phyloP scores from a whole-genome alignment of 2,888 invertebrate genomes.

The Uloborus plumipes region DNA sequence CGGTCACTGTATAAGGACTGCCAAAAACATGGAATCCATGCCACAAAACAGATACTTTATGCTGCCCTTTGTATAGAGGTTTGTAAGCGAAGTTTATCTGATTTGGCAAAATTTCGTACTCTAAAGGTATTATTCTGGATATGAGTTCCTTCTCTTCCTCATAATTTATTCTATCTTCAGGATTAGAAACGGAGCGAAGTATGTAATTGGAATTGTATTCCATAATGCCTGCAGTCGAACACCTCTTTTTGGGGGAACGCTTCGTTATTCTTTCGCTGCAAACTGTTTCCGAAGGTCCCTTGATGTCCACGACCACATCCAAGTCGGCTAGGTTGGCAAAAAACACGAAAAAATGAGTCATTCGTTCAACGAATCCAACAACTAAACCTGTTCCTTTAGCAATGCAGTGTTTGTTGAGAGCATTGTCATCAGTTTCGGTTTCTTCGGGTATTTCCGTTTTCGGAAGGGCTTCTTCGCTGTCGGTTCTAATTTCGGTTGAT shows the following conservation, averaged over 20 bases:
- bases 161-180: neutral
- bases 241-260: slow-evolving; percentile 56
- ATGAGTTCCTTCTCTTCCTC: neutral
- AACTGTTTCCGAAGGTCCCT: slow-evolving; percentile 69
- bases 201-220: neutral
- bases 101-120: slow-evolving; percentile 65
- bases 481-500: slow-evolving; percentile 66
- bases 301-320: slow-evolving; percentile 68
- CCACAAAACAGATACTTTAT: slow-evolving; percentile 67
- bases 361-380: slow-evolving; percentile 70
- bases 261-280: slow-evolving; percentile 66
- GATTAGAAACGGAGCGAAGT: slow-evolving; percentile 17
- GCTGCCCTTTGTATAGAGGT: slow-evolving; percentile 65
- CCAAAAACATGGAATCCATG: slow-evolving; percentile 67
- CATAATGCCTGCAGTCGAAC: slow-evolving; percentile 4
- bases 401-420: slow-evolving; percentile 65
- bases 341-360: slow-evolving; percentile 69
- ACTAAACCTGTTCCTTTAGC: slow-evolving; percentile 70
- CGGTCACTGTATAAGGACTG: slow-evolving; percentile 67
- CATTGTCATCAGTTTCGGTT: neutral
- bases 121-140: slow-evolving; percentile 65
- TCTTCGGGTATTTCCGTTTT: slow-evolving; percentile 62
- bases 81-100: slow-evolving; percentile 67
- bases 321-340: slow-evolving; percentile 60
- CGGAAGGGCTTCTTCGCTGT: slow-evolving; percentile 69